Conservation (phyloP, 2,888 invertebrate genomes). For the Clistopyga incitator region DNA sequence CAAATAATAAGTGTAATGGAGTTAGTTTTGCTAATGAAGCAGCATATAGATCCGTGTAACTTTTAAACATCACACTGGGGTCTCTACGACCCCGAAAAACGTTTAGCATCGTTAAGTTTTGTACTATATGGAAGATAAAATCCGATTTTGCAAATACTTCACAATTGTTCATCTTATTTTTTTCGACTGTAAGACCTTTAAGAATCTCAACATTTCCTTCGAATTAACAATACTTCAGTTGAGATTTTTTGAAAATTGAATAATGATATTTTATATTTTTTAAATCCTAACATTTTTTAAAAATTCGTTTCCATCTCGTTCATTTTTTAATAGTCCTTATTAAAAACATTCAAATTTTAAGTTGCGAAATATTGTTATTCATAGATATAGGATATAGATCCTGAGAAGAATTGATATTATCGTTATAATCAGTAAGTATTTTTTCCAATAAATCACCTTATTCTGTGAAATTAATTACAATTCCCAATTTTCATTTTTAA, state of each 20-base stretch:
- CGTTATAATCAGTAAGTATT: too few species aligned
- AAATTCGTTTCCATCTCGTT: too few species aligned
- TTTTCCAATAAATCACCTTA: neutral
- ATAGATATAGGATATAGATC: too few species aligned
- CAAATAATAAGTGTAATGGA: neutral
- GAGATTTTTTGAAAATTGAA: too few species aligned
- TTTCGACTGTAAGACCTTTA: neutral
- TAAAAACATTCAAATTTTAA: too few species aligned
- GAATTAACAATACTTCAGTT: neutral
- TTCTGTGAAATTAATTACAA: too few species aligned
- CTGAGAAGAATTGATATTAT: too few species aligned
- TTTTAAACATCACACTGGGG: conserved; percentile 6
- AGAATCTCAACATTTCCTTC: neutral
- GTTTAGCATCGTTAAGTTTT: conserved; percentile 16
- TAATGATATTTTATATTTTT: too few species aligned
- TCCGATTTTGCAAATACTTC: neutral
- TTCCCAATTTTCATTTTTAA: too few species aligned
- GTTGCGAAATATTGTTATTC: too few species aligned
- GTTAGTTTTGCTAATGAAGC: neutral
- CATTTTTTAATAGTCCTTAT: too few species aligned
- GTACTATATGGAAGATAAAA: conserved; percentile 15
- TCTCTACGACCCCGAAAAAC: neutral
- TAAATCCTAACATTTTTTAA: too few species aligned
- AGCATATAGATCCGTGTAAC: neutral
- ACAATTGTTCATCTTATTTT: neutral